Evolutionary conservation across 2,113 vertebrate genomes (phyloP).

Genomic region (Hippolais icterina): DNA sequence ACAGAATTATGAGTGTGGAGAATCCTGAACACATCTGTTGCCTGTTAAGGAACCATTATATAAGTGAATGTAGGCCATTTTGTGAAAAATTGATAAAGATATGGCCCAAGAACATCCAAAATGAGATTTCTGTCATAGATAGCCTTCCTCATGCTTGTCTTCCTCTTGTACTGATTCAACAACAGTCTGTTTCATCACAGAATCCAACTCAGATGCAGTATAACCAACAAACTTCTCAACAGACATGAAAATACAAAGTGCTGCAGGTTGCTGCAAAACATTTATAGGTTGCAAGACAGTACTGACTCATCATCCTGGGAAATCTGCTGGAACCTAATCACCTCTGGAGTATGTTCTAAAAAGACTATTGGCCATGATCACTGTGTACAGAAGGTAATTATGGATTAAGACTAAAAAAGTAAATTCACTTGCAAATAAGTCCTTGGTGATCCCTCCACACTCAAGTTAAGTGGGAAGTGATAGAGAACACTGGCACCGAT

Average conservation of each 20-base stretch:
- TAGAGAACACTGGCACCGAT: background rate
- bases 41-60: background rate
- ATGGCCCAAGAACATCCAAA: background rate
- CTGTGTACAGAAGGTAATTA: background rate
- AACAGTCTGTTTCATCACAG: background rate
- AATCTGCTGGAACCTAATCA: background rate
- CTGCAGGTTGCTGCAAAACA: background rate
- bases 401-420: background rate
- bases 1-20: background rate
- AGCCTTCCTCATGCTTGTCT: background rate
- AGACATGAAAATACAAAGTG: background rate
- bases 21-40: background rate
- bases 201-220: background rate
- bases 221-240: background rate
- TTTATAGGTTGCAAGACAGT: background rate
- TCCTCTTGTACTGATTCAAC: background rate
- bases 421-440: slow-evolving; percentile 2
- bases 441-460: background rate
- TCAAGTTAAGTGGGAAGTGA: background rate
- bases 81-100: background rate
- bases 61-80: background rate
- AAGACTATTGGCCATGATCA: background rate
- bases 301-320: background rate
- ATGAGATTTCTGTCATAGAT: background rate
- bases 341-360: background rate